A percentile compares a stretch with the other conserved stretches of the same genome.
phyloP scores from a whole-genome alignment of 1,140 invertebrate genomes.

The Nixonia krombeini region DNA sequence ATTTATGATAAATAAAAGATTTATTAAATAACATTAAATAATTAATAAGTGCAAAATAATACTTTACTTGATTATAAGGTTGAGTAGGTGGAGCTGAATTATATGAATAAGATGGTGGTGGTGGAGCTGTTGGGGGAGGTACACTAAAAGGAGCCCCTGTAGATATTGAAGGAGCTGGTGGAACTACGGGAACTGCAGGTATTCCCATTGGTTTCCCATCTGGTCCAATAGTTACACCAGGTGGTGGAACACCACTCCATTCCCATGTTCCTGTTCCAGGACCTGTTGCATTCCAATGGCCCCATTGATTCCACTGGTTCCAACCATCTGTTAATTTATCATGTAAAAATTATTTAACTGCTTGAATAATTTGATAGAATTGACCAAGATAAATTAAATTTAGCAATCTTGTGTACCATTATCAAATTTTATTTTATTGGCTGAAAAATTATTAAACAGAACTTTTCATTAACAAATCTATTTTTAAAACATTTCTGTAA shows the following conservation, averaged over 20 bases:
- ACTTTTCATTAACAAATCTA: no score
- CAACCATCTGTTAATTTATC: conserved; percentile 67
- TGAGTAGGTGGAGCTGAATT: conserved; percentile 61
- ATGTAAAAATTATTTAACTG: no score
- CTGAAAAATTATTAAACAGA: no score
- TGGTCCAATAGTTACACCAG: conserved; percentile 60
- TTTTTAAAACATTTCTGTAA: no score
- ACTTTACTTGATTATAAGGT: conserved; percentile 62
- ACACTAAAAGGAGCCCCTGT: conserved; percentile 57
- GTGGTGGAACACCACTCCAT: conserved; percentile 66
- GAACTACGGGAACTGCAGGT: conserved; percentile 58
- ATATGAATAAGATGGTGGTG: conserved; percentile 67
- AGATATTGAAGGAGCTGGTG: conserved; percentile 66
- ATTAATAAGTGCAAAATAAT: no score
- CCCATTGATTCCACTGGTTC: conserved; percentile 77
- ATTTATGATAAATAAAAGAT: no score
- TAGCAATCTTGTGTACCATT: no score
- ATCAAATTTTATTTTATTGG: no score
- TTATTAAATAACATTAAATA: no score
- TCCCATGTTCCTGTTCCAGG: conserved; percentile 68
- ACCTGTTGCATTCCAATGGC: conserved; percentile 58
- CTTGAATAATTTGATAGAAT: no score
- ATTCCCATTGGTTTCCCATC: conserved; percentile 69
- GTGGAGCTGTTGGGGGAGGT: conserved; percentile 59
- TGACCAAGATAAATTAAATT: no score